phyloP scores from a whole-genome alignment of 1,140 invertebrate species.

The Helicorthomorpha holstii region DNA sequence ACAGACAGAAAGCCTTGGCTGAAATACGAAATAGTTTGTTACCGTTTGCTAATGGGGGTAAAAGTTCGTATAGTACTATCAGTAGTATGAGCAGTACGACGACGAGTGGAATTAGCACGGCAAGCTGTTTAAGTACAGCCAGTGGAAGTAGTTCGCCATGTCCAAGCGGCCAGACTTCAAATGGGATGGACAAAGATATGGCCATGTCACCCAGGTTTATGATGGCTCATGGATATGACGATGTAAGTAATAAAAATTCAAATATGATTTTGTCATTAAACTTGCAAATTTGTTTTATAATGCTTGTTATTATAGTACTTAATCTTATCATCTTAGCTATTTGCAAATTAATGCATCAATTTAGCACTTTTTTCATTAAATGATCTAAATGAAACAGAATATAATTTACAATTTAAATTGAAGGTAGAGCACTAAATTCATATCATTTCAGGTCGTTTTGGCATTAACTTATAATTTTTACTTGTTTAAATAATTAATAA shows the following conservation, averaged over 20 bases:
- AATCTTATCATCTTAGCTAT: too few relatives aligned
- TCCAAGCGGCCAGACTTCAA: background rate
- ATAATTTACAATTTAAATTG: too few relatives aligned
- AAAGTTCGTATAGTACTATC: slow-evolving; percentile 55
- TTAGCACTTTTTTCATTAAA: too few relatives aligned
- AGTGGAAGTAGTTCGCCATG: slow-evolving; percentile 22
- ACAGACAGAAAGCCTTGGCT: slow-evolving; percentile 64
- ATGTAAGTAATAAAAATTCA: slow-evolving; percentile 38
- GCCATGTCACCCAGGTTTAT: slow-evolving; percentile 13
- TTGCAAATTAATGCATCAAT: too few relatives aligned
- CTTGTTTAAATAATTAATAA: too few relatives aligned
- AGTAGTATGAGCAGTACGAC: slow-evolving; percentile 38
- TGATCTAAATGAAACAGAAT: too few relatives aligned
- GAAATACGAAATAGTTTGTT: slow-evolving; percentile 68
- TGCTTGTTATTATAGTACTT: too few relatives aligned
- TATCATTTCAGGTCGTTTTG: too few relatives aligned
- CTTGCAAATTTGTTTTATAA: too few relatives aligned
- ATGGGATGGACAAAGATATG: background rate
- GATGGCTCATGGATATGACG: slow-evolving; percentile 40
- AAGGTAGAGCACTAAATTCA: too few relatives aligned
- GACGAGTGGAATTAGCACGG: slow-evolving; percentile 44
- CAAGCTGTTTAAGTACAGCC: slow-evolving; percentile 42
- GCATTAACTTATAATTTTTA: too few relatives aligned
- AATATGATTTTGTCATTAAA: too few relatives aligned
- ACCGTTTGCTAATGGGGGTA: slow-evolving; percentile 57